Conservation (phyloP, 2,113 vertebrate genomes). For the Numida meleagris region DNA sequence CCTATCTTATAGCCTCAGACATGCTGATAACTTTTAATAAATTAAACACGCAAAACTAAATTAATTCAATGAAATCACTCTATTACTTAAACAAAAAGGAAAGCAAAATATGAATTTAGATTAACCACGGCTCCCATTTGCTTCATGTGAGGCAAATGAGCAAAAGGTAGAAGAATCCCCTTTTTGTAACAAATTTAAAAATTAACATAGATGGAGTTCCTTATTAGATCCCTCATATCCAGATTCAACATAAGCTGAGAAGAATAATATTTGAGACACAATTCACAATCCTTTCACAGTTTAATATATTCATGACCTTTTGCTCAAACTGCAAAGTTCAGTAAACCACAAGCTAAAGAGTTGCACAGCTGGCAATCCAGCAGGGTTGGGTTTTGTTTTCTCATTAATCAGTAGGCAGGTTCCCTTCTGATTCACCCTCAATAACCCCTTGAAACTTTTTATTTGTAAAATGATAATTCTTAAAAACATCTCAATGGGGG, state of each 20-base stretch:
- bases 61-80: neutral
- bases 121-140: neutral
- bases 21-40: neutral
- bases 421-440: neutral
- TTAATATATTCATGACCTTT: neutral
- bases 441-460: neutral
- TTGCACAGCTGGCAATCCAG: neutral
- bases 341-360: neutral
- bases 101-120: neutral
- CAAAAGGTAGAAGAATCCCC: neutral
- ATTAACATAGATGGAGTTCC: neutral
- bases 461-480: neutral
- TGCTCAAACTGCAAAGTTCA: neutral
- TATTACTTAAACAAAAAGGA: neutral
- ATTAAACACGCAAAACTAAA: neutral
- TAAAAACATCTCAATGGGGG: neutral
- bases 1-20: neutral
- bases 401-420: neutral
- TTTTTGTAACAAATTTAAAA: neutral
- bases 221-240: neutral
- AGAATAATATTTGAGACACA: neutral
- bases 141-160: neutral
- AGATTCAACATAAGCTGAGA: neutral
- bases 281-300: neutral
- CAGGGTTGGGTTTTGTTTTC: neutral